Conservation (phyloP, 2,113 vertebrate genomes). For the Oncorhynchus mykiss region DNA sequence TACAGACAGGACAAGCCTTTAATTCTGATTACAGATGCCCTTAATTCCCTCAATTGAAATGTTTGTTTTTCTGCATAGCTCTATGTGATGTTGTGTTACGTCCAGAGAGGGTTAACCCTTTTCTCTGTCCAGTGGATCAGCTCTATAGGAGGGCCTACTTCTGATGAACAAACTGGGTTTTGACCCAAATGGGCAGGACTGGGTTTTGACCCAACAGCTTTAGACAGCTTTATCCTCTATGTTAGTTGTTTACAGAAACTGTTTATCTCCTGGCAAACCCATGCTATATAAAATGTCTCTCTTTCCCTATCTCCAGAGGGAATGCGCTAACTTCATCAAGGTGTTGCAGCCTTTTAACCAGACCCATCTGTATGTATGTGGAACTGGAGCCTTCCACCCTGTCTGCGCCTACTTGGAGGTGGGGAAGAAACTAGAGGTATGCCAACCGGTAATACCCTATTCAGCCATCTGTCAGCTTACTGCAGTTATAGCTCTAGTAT, state of each 20-base stretch:
- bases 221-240: too few relatives aligned
- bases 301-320: constrained; percentile 76
- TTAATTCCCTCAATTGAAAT: not conserved
- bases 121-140: not conserved
- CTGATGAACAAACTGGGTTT: too few relatives aligned
- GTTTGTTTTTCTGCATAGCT: not conserved
- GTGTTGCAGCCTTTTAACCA: constrained; percentile 92
- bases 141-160: not conserved
- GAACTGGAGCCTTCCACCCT: constrained; percentile 96
- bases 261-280: too few relatives aligned
- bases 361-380: constrained; percentile 92
- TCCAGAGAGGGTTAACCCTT: not conserved
- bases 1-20: not conserved
- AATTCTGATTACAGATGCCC: not conserved
- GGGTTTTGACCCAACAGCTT: too few relatives aligned
- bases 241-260: too few relatives aligned
- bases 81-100: too few relatives aligned
- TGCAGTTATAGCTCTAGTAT: not conserved
- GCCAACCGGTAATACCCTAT: not conserved
- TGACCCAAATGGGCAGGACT: not conserved
- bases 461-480: not conserved
- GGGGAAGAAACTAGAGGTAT: constrained; percentile 93
- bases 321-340: constrained; percentile 97
- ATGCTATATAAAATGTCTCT: not conserved
- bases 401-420: constrained; percentile 92